Evolutionary conservation across 2,888 invertebrate species (phyloP), one percentile per base, ranked within the genome.

Genomic region (Lycophotia porphyrea): DNA sequence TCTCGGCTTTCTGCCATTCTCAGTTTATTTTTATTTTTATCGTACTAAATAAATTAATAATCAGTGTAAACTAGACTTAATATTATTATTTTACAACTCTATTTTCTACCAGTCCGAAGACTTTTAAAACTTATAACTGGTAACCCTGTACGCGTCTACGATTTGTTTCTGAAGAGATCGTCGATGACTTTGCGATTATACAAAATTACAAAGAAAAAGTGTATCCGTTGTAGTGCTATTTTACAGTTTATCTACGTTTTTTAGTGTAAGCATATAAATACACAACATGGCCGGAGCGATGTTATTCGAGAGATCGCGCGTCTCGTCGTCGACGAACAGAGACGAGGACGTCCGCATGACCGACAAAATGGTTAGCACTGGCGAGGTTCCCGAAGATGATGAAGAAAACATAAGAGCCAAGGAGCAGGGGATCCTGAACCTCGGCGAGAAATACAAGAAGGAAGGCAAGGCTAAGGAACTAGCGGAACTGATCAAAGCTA

Each of bases 391-490:
- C 88, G 98, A 98, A 90, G 98, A 98, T 93, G 98, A 99, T 94
- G 99, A 99, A 92, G 99, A 99, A 92, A 98, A 98, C 88, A 98
- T 99, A 93, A 98, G 98, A 88, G 97, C 98, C 81, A 99, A 99
- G 94, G 99, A 99, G 94, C 99, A 99, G 93, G 98, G 98, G 75
- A 99, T 99, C 88, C 97, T 99, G 89, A 98, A 99, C 92, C 97
- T 99, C 87, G 99, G 99, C 70, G 98, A 98, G 93, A 97, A 98
- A 83, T 98, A 99, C 94, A 99, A 99, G 96, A 98, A 99, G 92
- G 98, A 98, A 94, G 98, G 98, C 92, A 99, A 99, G 95, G 99
- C 99, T 84, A 98, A 99, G 95, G 98, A 98, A 94, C 96, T 98
- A 87, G 98, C 98, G 31, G 98, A 99, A 89, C 97, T 99, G 86